Conservation (phyloP, 2,113 vertebrate genomes). For the Hydrolagus affinis region DNA sequence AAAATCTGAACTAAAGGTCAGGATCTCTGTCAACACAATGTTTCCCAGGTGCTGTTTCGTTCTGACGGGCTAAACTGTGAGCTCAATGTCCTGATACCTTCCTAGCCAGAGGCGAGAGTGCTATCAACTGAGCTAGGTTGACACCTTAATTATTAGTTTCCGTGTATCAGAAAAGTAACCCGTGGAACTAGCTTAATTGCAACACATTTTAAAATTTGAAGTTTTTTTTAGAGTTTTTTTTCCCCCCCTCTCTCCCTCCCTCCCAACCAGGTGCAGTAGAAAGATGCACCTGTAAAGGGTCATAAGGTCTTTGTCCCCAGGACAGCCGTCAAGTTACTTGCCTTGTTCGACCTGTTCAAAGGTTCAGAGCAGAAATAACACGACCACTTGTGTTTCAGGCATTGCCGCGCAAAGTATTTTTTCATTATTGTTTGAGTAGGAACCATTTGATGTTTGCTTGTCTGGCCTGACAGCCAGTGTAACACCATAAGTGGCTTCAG, state of each 20-base stretch:
- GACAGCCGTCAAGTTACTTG: background rate
- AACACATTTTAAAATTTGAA: background rate
- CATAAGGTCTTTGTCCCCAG: background rate
- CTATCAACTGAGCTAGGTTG: too few relatives aligned
- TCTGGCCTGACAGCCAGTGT: constrained; percentile 48
- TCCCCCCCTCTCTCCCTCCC: too few relatives aligned
- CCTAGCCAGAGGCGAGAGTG: too few relatives aligned
- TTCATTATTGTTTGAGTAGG: constrained; percentile 56
- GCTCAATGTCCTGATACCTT: too few relatives aligned
- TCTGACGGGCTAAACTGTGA: too few relatives aligned
- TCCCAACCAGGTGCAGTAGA: background rate
- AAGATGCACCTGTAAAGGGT: background rate
- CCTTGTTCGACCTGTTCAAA: constrained; percentile 39
- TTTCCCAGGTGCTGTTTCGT: too few relatives aligned
- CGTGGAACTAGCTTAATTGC: background rate
- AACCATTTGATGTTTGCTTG: constrained; percentile 51
- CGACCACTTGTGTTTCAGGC: constrained; percentile 33
- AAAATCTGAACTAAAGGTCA: too few relatives aligned
- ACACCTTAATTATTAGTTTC: too few relatives aligned
- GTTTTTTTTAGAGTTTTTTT: background rate
- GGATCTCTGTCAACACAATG: too few relatives aligned
- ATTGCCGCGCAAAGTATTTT: constrained; percentile 47
- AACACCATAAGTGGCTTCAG: constrained; percentile 32
- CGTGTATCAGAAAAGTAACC: background rate
- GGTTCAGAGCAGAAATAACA: constrained; percentile 38